Conservation (phyloP, 2,888 invertebrate genomes). For the Anthophora plumipes region DNA sequence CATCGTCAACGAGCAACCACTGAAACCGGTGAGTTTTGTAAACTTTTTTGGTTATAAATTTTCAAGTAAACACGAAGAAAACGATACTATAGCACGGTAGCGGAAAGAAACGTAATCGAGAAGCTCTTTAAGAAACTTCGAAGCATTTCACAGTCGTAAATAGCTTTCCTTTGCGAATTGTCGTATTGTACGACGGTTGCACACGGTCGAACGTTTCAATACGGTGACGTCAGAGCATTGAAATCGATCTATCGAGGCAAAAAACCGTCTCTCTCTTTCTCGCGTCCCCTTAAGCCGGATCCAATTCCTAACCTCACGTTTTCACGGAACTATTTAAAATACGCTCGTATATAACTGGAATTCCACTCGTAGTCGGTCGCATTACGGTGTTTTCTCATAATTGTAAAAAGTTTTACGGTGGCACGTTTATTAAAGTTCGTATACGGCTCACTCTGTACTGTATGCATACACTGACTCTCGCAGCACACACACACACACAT, state of each 20-base stretch:
- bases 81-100: background rate
- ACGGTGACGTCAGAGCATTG: background rate
- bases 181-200: too few species aligned
- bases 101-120: background rate
- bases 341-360: conserved; percentile 38
- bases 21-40: conserved; percentile 7
- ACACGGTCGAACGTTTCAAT: background rate
- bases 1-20: too few species aligned
- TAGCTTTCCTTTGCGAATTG: background rate
- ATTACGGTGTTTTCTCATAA: conserved; percentile 48
- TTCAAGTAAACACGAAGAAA: background rate
- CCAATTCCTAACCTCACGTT: conserved; percentile 18
- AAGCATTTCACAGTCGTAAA: background rate
- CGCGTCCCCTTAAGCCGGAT: too few species aligned
- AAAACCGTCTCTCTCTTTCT: background rate
- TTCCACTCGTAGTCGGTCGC: conserved; percentile 41
- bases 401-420: conserved; percentile 48
- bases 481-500: too few species aligned
- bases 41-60: background rate
- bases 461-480: background rate
- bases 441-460: background rate
- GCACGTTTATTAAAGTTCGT: conserved; percentile 44
- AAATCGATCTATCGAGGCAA: background rate
- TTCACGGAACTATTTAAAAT: conserved; percentile 35
- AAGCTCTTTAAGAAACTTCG: background rate